phyloP scores from a whole-genome alignment of 2,797 vertebrate species.

The Rhynchonycteris naso region DNA sequence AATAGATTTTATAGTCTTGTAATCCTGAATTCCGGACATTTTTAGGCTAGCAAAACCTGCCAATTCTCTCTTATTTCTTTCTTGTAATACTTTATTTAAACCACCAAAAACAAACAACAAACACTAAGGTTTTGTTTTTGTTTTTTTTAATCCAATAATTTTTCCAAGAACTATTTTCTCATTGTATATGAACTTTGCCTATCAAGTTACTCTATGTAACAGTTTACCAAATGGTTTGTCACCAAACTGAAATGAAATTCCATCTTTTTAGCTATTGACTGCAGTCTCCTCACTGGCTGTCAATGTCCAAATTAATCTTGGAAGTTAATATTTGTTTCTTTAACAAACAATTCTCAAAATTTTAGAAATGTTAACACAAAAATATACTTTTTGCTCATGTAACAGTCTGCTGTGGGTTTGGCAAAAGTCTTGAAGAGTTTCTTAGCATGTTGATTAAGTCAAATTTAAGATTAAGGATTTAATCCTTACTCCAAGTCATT shows the following conservation, averaged over 20 bases:
- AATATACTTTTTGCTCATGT: not conserved
- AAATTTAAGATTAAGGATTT: not conserved
- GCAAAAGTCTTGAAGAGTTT: not conserved
- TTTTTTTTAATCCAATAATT: not conserved
- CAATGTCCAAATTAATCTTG: not conserved
- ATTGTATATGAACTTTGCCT: not conserved
- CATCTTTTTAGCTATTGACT: not conserved
- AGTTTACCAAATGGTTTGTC: not conserved
- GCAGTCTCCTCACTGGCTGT: not conserved
- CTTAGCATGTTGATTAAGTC: not conserved
- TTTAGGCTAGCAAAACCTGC: not conserved
- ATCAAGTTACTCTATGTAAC: not conserved
- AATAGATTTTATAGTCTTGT: not conserved
- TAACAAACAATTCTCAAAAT: not conserved
- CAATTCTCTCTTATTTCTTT: not conserved
- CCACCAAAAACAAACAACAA: not conserved
- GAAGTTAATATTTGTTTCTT: not conserved
- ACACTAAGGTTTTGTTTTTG: no score
- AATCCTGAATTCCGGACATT: not conserved
- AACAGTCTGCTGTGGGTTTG: not conserved
- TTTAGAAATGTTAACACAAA: not conserved
- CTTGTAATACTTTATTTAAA: not conserved
- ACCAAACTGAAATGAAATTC: not conserved
- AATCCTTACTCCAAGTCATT: not conserved
- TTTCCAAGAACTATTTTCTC: not conserved